These are phyloP conservation scores for Aradophagus sp. DNA, from an alignment of 1,140 invertebrate genomes.

Conservation along the genomic window DNA sequence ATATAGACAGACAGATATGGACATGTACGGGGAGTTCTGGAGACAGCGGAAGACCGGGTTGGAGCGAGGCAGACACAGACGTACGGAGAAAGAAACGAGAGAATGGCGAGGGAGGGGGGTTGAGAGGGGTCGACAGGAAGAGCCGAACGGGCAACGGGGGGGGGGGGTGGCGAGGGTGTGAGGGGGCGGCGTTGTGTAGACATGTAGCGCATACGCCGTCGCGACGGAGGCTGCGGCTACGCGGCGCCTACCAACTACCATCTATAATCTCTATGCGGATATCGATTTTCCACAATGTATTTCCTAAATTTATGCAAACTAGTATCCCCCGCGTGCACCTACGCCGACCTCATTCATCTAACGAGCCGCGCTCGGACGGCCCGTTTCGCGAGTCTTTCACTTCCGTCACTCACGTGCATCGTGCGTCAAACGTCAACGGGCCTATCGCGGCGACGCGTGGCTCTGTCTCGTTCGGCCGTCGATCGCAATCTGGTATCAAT, in stretches of 20 bases:
- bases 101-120: conserved; percentile 13
- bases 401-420: no score
- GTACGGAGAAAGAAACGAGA: neutral
- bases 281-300: conserved; percentile 75
- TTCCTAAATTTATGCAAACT: conserved; percentile 76
- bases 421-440: no score
- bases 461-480: no score
- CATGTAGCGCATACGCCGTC: conserved; percentile 72
- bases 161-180: conserved; percentile 19
- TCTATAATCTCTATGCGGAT: conserved; percentile 77
- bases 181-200: conserved; percentile 57
- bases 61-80: neutral
- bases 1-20: neutral
- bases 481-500: no score
- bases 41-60: neutral
- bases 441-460: no score
- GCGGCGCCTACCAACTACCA: conserved; percentile 76
- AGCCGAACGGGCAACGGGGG: conserved; percentile 6
- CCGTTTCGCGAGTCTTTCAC: conserved; percentile 23
- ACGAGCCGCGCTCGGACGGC: conserved; percentile 62
- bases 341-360: conserved; percentile 71
- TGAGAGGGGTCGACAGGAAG: neutral
- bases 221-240: conserved; percentile 76
- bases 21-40: neutral
- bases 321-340: conserved; percentile 58